These are phyloP conservation scores for Elysia crispata DNA, from an alignment of 2,888 invertebrate genomes.

Conservation along the genomic window DNA sequence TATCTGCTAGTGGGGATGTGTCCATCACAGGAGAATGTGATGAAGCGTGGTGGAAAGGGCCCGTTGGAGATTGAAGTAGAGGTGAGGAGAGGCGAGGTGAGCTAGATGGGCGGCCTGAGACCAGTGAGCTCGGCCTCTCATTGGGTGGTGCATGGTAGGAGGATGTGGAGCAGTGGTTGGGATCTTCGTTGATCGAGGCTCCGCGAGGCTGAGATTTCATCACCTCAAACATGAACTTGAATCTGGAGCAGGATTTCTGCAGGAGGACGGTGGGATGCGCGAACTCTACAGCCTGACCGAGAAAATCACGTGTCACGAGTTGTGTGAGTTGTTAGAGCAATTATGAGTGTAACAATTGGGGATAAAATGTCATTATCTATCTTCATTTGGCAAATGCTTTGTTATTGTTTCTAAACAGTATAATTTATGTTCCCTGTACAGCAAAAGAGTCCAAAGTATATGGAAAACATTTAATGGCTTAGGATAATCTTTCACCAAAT, in stretches of 20 bases:
- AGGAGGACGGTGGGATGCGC: conserved; percentile 66
- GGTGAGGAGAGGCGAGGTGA: conserved; percentile 2
- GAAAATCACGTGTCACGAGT: background rate
- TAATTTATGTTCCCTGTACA: too few relatives aligned
- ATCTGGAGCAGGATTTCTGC: conserved; percentile 58
- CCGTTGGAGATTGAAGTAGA: background rate
- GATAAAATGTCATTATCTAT: too few relatives aligned
- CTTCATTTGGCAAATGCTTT: too few relatives aligned
- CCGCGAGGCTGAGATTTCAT: conserved; percentile 50
- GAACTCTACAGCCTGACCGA: conserved; percentile 66
- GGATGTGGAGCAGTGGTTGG: background rate
- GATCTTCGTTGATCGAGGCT: conserved; percentile 50
- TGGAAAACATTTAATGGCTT: too few relatives aligned
- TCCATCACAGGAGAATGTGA: conserved; percentile 17
- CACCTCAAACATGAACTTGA: conserved; percentile 60
- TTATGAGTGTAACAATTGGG: too few relatives aligned
- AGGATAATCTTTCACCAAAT: too few relatives aligned
- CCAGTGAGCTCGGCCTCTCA: background rate
- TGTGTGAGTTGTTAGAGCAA: too few relatives aligned
- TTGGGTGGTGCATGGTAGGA: background rate
- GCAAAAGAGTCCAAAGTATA: too few relatives aligned
- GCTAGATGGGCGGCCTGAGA: background rate
- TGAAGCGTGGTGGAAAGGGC: background rate
- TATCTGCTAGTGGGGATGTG: conserved; percentile 17
- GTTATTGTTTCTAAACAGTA: too few relatives aligned